Evolutionary conservation across 2,113 vertebrate species (phyloP), one percentile per base, ranked within the genome.

Genomic region (Microtus ochrogaster): DNA sequence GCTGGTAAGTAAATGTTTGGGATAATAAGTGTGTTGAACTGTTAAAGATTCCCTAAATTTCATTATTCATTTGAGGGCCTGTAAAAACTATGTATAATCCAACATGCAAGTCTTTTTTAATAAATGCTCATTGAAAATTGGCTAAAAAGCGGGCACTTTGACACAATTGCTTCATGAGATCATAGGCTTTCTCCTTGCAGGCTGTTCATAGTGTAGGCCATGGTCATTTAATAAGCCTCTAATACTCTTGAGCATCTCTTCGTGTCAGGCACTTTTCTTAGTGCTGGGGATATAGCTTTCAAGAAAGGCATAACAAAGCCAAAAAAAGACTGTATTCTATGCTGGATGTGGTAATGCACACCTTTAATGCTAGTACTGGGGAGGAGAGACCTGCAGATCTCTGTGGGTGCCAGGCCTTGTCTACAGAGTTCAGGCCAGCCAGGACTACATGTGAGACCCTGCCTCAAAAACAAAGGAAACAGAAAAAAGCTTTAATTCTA

Each of bases 1-100:
- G n/a, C 96, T 41, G 98, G 98, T 99, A 98, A 98, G 98, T 98
- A 94, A 55, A 26, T 82, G 28, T 84, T 94, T 26, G 73, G 85
- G 55, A 22, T 84, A 92, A 68, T 92, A 17, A 44, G 52, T 16
- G 28, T 93, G n/a, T 85, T 85, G 44, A 74, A 78, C 5, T 91
- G 3, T 91, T 79, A 87, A 89, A 94, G 44, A 70, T 86, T 77
- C 68, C 91, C n/a, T 94, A 21, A 91, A 93, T 24, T 90, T 90
- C 28, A 26, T 70, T 58, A 16, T 91, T 74, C 13, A 85, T 94
- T 93, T 49, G 63, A 68, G 26, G 4, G 22, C 12, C 92, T 61
- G 36, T 33, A 83, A n/a, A 92, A 92, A 87, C 26, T 89, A 89
- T 30, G 90, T 89, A 89, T 30, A 92, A 89, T 70, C 33, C 79